Evolutionary conservation across 2,797 vertebrate genomes (phyloP).

Genomic region (Propithecus deckenii): DNA sequence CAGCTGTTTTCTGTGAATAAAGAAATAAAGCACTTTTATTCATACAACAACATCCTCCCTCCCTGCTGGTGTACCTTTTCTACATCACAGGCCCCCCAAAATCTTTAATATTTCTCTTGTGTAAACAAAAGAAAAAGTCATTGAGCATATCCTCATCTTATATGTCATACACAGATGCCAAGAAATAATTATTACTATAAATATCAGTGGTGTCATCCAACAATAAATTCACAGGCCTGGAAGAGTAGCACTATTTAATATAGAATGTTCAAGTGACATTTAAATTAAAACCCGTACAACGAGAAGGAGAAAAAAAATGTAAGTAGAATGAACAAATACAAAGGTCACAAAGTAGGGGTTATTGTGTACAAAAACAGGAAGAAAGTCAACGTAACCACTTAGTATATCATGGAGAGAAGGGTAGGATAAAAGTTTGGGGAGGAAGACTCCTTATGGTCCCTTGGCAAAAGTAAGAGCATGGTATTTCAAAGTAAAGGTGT

Average conservation of each 20-base stretch:
- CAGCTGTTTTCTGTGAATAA: constrained; percentile 68
- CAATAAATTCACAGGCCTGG: not conserved
- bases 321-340: not conserved
- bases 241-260: not conserved
- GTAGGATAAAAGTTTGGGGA: not conserved
- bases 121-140: constrained; percentile 33
- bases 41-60: constrained; percentile 30
- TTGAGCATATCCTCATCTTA: not conserved
- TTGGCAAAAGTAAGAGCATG: not conserved
- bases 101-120: constrained; percentile 29
- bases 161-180: not conserved
- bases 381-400: not conserved
- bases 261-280: not conserved
- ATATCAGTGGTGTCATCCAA: not conserved
- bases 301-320: not conserved
- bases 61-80: constrained; percentile 48
- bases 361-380: not conserved
- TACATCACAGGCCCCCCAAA: not conserved
- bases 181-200: not conserved
- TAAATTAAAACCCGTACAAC: not conserved
- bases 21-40: constrained; percentile 66
- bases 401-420: not conserved
- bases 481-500: not conserved
- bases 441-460: not conserved
- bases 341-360: not conserved